Evolutionary conservation across 2,888 invertebrate species (phyloP), one percentile per base, ranked within the genome.

Genomic region (Lasioglossum morio): DNA sequence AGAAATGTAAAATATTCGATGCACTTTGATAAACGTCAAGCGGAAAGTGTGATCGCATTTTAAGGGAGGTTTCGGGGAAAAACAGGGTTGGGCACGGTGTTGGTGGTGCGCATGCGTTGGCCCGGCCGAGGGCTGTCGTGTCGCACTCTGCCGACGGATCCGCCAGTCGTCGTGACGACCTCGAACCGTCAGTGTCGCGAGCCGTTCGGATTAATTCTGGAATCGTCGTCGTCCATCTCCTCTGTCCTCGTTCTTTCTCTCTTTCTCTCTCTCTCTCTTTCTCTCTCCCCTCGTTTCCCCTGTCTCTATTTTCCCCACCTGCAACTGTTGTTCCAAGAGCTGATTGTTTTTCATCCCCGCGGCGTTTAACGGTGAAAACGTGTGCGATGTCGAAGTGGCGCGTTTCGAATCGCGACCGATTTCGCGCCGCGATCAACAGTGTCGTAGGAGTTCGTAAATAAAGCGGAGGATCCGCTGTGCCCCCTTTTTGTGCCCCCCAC

Each of bases 81-180:
- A 92, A 89, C 84, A 91, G 92, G 93, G 93, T 93, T 92, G 92
- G 91, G 91, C 93, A 93, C 91, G 86, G 89, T 87, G 84, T 81
- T 72, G 69, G 73, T 80, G 90, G 83, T 87, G 88, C 93, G 93
- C 93, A 92, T 93, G 93, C 93, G 93, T 91, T 91, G 86, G 90
- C 94, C 94, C 93, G 93, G 94, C 91, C 93, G 92, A 92, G 94
- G 94, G 93, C 93, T 93, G 93, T 91, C 90, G 88, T 88, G 89
- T 85, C 90, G 92, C 92, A 90, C 91, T 92, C 92, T 90, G 88
- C 82, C 90, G 89, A 84, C 91, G 78, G 79, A 80, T 87, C 85
- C 86, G 90, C 82, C 94, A 94, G 94, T 94, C 93, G 92, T 92
- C 92, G 93, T 89, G 92, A 92, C 92, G 93, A 93, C 92, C 92